Evolutionary conservation across 2,888 invertebrate genomes (phyloP).

Genomic region (Lamellibrachia columna): DNA sequence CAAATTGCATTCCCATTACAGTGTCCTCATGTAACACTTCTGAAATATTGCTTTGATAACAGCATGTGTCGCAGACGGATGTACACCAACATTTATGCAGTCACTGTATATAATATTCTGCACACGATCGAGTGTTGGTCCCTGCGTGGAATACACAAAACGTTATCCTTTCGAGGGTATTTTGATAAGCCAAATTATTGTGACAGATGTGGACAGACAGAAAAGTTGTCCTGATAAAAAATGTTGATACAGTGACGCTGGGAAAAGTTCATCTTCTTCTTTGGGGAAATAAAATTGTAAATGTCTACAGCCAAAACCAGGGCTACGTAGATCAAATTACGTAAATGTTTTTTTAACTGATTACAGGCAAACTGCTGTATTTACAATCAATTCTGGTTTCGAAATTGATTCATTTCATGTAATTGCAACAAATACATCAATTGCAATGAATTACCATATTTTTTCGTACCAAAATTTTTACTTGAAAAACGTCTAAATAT

Average conservation of each 20-base stretch:
- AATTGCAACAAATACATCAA: not conserved
- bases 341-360: too few species aligned
- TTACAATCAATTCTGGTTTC: not conserved
- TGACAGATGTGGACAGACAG: not conserved
- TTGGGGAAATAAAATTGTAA: too few species aligned
- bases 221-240: not conserved
- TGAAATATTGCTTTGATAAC: not conserved
- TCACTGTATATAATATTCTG: not conserved
- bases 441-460: not conserved
- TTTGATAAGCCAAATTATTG: not conserved
- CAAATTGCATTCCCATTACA: not conserved
- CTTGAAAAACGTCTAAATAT: too few species aligned
- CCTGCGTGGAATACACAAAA: not conserved
- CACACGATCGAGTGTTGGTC: not conserved
- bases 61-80: not conserved
- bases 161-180: not conserved
- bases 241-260: not conserved
- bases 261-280: not conserved
- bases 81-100: not conserved
- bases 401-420: not conserved
- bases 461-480: not conserved
- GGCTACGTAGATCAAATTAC: too few species aligned
- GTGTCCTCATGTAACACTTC: not conserved
- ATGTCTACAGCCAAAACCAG: too few species aligned
- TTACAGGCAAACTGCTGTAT: not conserved